Evolutionary conservation across 2,113 vertebrate species (phyloP).

Genomic region (Sinocyclocheilus anshuiensis): DNA sequence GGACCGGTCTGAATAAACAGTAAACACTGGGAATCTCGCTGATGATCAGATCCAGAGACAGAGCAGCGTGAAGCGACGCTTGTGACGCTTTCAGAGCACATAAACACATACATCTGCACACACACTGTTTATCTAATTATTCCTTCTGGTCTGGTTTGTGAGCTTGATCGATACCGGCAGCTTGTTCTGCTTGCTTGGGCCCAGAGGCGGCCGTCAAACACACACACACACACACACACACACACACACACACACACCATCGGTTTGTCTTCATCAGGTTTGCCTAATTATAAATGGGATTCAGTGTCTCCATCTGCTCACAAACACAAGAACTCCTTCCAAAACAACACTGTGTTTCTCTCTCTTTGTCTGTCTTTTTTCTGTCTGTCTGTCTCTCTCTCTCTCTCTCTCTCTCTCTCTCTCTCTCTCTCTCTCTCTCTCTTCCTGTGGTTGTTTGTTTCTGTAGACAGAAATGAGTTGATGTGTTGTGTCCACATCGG

Average conservation of each 20-base stretch:
- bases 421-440: neutral
- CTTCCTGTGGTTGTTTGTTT: constrained; percentile 14
- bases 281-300: constrained; percentile 44
- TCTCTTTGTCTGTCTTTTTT: too few relatives aligned
- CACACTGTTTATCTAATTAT: neutral
- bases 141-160: neutral
- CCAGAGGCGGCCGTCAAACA: neutral
- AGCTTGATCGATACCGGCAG: constrained; percentile 15
- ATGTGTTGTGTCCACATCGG: constrained; percentile 18
- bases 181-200: constrained; percentile 1
- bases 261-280: constrained; percentile 47
- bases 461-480: constrained; percentile 27
- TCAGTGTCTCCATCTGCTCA: constrained; percentile 41
- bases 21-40: neutral
- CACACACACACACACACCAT: neutral
- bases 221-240: neutral
- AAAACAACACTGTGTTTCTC: too few relatives aligned
- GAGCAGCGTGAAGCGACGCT: neutral
- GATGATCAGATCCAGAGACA: constrained; percentile 5
- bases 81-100: neutral
- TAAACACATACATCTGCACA: neutral
- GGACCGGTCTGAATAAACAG: neutral
- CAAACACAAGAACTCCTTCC: constrained; percentile 46
- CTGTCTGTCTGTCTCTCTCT: too few relatives aligned
- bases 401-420: neutral